Evolutionary conservation across 2,113 vertebrate genomes (phyloP), one percentile per base, ranked within the genome.

Genomic region (Oophaga pumilio): DNA sequence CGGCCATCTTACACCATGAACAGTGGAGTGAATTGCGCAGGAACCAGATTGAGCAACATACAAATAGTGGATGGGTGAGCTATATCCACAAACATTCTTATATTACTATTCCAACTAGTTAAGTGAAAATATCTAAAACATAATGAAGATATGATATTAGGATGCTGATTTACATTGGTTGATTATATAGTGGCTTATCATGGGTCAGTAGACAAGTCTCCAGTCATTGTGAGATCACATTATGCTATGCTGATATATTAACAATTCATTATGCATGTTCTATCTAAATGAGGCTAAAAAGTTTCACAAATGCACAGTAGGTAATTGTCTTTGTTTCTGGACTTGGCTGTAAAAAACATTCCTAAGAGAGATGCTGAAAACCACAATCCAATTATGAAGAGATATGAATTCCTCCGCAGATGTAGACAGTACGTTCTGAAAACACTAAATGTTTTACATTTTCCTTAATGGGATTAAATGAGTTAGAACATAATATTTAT

Each of bases 391-490:
- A 79, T 86, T 79, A 86, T 86, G 50, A 79, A 77, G 20, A 77
- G 73, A 79, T 79, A 79, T 86, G 60, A 53, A 78, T 53, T 66
- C 59, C 60, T 79, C 62, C 18, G 74, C 84, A 85, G 84, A 85
- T 62, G 22, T 64, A 77, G 28, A 77, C 26, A 76, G 78, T 64
- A 57, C 26, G 11, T 76, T 85, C 28, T 85, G 18, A 78, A 64
- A 64, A 74, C 57, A 77, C 76, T 85, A 62, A 78, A 68, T 62
- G 59, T 79, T 86, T 86, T 68, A 86, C 74, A 86, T 77, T 33
- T 86, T 43, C 73, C 74, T 86, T 86, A 86, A 68, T 79, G 76
- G 85, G 76, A 79, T 86, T 24, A 79, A 86, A 86, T 86, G 76
- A 86, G 64, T 77, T 77, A 78, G 57, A 85, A 85, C 57, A 79